Evolutionary conservation across 2,113 vertebrate genomes (phyloP), one percentile per base, ranked within the genome.

Genomic region (Daboia siamensis): DNA sequence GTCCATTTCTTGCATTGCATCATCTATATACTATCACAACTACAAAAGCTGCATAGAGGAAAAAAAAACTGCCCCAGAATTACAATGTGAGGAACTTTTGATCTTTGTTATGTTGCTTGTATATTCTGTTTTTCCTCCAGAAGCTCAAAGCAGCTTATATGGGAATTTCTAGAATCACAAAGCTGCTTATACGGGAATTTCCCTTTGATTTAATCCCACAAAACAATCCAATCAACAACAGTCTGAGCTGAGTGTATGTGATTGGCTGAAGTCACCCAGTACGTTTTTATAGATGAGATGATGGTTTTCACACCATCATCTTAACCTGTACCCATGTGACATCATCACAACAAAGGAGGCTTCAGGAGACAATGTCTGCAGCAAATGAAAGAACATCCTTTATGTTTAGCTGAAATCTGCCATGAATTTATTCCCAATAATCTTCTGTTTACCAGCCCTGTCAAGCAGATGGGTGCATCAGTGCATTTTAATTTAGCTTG

Each of bases 341-440:
- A 87, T 51, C 21, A 33, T 52, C 44, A 13, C 56, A 52, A 87
- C 29, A 24, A 55, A 90, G 11, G 51, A 17, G 12, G 4, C 44
- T 33, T 46, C 39, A 11, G 20, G 74, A 23, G 26, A 52, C 33
- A 87, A 64, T 5, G 33, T 48, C 54, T 24, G 61, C 90, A 91
- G n/a, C 59, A 87, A 87, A 51, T 86, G 54, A 86, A 91, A 91
- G 59, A 87, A 91, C n/a, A 52, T 85, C 57, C 1, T 87, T 91
- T 87, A 61, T 54, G 5, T 87, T 33, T 39, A 51, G 59, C 86
- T 87, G 64, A 69, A 54, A 33, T 2, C 51, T 11, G 33, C 88
- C 74, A 84, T 46, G 24, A 3, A 56, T 84, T 54, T 44, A 56
- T 56, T 21, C 4, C 39, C 39, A 48, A 20, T 89, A n/a, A 92